Percentiles rank a stretch among this genome's conserved stretches.
Evolutionary conservation across 2,113 vertebrate genomes (phyloP).

Genomic region (Probosciger aterrimus): DNA sequence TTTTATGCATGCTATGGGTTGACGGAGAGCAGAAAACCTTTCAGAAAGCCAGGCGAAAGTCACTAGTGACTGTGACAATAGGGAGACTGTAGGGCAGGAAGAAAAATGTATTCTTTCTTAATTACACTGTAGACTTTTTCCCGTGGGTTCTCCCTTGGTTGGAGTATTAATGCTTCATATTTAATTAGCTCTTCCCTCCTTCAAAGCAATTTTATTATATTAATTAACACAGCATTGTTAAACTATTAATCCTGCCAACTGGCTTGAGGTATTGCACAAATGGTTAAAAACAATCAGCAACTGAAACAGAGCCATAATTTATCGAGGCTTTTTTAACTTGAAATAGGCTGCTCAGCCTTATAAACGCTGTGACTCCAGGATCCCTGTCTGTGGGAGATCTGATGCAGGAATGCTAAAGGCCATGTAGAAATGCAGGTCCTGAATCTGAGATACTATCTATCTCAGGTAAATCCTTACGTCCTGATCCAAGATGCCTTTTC

Average conservation of each 20-base stretch:
- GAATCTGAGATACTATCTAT: background rate
- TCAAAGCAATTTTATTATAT: background rate
- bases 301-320: background rate
- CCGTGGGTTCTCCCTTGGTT: slow-evolving; percentile 10
- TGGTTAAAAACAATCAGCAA: slow-evolving; percentile 31
- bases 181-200: slow-evolving; percentile 46
- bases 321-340: background rate
- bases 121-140: slow-evolving; percentile 40
- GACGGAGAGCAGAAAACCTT: background rate
- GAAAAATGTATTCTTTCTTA: slow-evolving; percentile 24
- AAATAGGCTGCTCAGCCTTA: background rate
- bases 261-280: background rate
- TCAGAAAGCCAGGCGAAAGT: slow-evolving; percentile 8
- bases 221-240: slow-evolving; percentile 40
- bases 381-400: background rate
- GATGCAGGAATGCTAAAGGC: background rate
- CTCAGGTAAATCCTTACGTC: background rate
- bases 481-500: background rate
- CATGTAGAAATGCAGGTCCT: background rate
- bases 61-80: background rate
- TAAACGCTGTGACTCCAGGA: background rate
- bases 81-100: background rate
- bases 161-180: background rate
- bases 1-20: background rate
- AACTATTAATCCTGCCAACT: background rate